These are phyloP conservation scores for Rafetus swinhoei DNA, from an alignment of 2,113 vertebrate genomes.

Conservation along the genomic window DNA sequence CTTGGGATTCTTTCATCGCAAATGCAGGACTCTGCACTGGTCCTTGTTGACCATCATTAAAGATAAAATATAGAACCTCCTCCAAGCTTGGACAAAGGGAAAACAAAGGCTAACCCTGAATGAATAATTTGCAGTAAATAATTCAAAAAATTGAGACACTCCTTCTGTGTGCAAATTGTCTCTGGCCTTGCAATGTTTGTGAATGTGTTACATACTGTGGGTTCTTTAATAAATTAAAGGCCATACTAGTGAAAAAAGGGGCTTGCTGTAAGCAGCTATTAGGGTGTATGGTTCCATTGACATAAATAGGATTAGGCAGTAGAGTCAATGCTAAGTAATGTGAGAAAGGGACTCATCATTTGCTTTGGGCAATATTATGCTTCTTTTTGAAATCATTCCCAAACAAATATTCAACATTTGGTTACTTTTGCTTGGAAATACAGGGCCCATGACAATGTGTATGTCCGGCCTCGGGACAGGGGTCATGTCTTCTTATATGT, in stretches of 20 bases:
- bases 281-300: too few species aligned
- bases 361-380: rapidly evolving
- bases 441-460: background rate
- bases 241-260: background rate
- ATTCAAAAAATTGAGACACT: constrained; percentile 37
- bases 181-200: constrained; percentile 8
- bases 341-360: rapidly evolving
- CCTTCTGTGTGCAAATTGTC: constrained; percentile 22
- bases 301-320: too few species aligned
- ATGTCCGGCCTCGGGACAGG: background rate
- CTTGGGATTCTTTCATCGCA: too few species aligned
- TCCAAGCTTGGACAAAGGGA: background rate
- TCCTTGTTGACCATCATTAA: background rate
- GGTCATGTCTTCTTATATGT: background rate
- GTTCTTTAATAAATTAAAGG: constrained; percentile 33
- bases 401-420: background rate
- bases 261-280: too few species aligned
- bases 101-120: background rate
- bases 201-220: constrained; percentile 46
- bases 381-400: background rate
- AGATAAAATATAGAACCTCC: constrained; percentile 2
- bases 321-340: background rate
- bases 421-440: background rate
- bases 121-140: constrained; percentile 40
- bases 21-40: too few species aligned